These are phyloP conservation scores for Echinometra lucunter DNA, from an alignment of 53 echinoderm and acorn worm species.

Conservation along the genomic window DNA sequence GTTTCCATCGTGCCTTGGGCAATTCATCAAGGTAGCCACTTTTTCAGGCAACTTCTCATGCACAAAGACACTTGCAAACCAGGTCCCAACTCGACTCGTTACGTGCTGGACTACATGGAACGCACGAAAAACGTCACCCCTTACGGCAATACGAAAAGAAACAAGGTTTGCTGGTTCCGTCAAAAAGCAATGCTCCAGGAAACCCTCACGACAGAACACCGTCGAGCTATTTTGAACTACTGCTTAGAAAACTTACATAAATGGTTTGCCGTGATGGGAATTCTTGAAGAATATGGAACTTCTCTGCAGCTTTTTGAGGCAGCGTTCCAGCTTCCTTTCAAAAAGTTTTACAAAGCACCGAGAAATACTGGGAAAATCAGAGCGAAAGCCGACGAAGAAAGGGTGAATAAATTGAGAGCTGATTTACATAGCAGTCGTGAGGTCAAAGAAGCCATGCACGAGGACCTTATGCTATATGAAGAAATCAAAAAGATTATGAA, in stretches of 20 bases:
- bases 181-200: constrained; percentile 84
- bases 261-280: constrained; percentile 88
- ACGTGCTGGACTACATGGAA: background rate
- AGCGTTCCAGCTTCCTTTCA: constrained; percentile 8
- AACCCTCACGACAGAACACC: constrained; percentile 66
- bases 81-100: background rate
- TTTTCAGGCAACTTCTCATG: constrained; percentile 87
- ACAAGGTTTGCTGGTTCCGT: constrained; percentile 93
- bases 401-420: background rate
- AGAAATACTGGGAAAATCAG: background rate
- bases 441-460: background rate
- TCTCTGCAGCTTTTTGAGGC: constrained; percentile 76
- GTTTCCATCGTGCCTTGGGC: constrained; percentile 91
- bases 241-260: constrained; percentile 80
- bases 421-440: background rate
- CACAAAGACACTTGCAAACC: constrained; percentile 86
- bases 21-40: constrained; percentile 90
- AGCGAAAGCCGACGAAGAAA: background rate
- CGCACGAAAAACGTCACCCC: background rate
- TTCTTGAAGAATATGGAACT: constrained; percentile 84
- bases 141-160: too few relatives aligned
- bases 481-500: background rate
- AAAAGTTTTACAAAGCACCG: background rate
- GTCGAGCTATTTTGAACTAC: constrained; percentile 70
- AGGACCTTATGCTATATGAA: background rate